Evolutionary conservation across 2,888 invertebrate species (phyloP).

Genomic region (Stictocephala bisonia): DNA sequence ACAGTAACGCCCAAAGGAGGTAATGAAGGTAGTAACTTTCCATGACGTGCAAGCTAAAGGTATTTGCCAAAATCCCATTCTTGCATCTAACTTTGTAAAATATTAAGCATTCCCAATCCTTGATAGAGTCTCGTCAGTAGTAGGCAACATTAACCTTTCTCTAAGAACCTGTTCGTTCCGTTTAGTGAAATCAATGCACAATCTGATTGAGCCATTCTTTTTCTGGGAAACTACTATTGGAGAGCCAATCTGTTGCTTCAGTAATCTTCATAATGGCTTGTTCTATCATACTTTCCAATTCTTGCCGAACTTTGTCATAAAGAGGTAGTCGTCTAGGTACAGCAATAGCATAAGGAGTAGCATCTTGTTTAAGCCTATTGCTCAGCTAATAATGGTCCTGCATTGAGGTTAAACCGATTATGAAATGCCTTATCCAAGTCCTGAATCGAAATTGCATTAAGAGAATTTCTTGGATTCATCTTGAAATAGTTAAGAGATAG

Average conservation of each 20-base stretch:
- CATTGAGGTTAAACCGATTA: too few species aligned
- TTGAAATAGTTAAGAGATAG: too few species aligned
- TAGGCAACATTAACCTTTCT: constrained; percentile 31
- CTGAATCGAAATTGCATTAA: too few species aligned
- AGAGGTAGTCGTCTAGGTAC: constrained; percentile 61
- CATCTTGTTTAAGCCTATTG: too few species aligned
- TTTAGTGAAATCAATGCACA: constrained; percentile 60
- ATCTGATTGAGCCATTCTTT: constrained; percentile 52
- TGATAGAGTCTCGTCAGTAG: constrained; percentile 52
- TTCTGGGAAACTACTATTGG: constrained; percentile 61
- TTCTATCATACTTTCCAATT: constrained; percentile 50
- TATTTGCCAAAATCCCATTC: constrained; percentile 58
- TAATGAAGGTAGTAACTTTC: constrained; percentile 50
- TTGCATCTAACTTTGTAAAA: constrained; percentile 57
- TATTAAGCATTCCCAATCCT: constrained; percentile 52
- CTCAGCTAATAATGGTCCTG: too few species aligned
- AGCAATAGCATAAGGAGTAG: constrained; percentile 59
- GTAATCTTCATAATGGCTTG: constrained; percentile 59
- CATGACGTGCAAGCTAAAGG: constrained; percentile 47
- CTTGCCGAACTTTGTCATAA: constrained; percentile 59
- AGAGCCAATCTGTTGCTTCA: constrained; percentile 61
- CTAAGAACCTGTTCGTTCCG: constrained; percentile 53
- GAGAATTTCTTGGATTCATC: too few species aligned
- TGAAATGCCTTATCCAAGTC: too few species aligned
- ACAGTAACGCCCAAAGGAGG: constrained; percentile 51